Evolutionary conservation across 2,888 invertebrate genomes (phyloP).

Genomic region (Andrena dorsata): DNA sequence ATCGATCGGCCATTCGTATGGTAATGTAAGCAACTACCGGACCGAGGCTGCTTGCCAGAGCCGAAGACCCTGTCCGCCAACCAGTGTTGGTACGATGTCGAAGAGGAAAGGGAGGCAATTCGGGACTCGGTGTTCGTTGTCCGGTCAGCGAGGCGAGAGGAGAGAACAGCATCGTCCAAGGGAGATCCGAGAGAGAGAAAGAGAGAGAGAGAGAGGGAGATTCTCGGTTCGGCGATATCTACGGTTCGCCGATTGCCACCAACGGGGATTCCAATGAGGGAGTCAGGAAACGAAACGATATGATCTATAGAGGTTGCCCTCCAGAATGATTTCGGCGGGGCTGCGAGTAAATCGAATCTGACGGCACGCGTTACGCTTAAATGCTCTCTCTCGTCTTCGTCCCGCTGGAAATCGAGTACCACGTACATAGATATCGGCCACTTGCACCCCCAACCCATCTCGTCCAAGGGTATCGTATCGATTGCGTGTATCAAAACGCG

Average conservation of each 20-base stretch:
- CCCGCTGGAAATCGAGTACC: background rate
- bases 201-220: slow-evolving; percentile 14
- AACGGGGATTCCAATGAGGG: slow-evolving; percentile 68
- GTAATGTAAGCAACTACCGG: slow-evolving; percentile 85
- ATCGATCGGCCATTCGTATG: slow-evolving; percentile 85
- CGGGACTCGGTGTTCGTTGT: slow-evolving; percentile 56
- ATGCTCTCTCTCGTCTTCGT: slow-evolving; percentile 19
- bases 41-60: slow-evolving; percentile 82
- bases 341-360: slow-evolving; percentile 48
- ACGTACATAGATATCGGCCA: background rate
- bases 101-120: slow-evolving; percentile 66
- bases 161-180: slow-evolving; percentile 1
- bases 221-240: slow-evolving; percentile 57
- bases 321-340: slow-evolving; percentile 79
- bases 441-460: background rate
- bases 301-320: slow-evolving; percentile 80
- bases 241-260: slow-evolving; percentile 62
- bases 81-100: slow-evolving; percentile 66
- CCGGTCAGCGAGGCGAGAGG: slow-evolving; percentile 18
- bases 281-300: slow-evolving; percentile 83
- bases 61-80: slow-evolving; percentile 74
- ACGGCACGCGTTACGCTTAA: slow-evolving; percentile 39
- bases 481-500: slow-evolving; percentile 24
- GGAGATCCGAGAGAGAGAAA: slow-evolving; percentile 20
- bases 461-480: slow-evolving; percentile 22